These are phyloP conservation scores for Rhingia rostrata DNA, from an alignment of 2,888 invertebrate genomes.

Conservation along the genomic window DNA sequence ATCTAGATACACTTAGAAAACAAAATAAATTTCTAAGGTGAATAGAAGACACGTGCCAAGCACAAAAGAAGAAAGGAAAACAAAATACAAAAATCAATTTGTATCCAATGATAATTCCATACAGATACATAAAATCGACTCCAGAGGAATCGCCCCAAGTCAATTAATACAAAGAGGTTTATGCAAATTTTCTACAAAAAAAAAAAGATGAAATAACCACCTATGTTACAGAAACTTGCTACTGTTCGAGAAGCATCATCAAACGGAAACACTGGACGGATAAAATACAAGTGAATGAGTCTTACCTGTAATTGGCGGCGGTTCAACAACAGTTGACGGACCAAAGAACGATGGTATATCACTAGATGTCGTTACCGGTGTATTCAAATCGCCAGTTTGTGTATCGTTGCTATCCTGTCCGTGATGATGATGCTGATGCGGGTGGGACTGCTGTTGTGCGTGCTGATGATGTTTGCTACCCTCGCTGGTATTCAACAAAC, in stretches of 20 bases:
- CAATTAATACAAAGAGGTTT: constrained; percentile 37
- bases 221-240: constrained; percentile 28
- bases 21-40: neutral
- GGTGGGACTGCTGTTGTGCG: constrained; percentile 73
- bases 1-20: neutral
- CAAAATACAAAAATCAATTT: constrained; percentile 24
- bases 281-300: constrained; percentile 30
- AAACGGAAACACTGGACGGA: neutral
- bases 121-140: constrained; percentile 23
- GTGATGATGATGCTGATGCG: constrained; percentile 67
- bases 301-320: constrained; percentile 97
- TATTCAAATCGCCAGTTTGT: constrained; percentile 94
- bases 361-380: constrained; percentile 95
- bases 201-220: constrained; percentile 7
- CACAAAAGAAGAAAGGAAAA: neutral
- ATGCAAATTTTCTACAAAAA: constrained; percentile 26
- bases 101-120: constrained; percentile 27
- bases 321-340: constrained; percentile 91
- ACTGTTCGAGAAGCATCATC: constrained; percentile 17
- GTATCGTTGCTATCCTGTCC: constrained; percentile 78
- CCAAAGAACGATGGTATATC: constrained; percentile 97
- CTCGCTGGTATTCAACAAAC: constrained; percentile 81
- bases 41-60: constrained; percentile 19
- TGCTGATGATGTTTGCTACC: constrained; percentile 61
- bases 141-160: constrained; percentile 8